Conservation (phyloP, 2,888 invertebrate species). For the Tetheella fluctuosa region DNA sequence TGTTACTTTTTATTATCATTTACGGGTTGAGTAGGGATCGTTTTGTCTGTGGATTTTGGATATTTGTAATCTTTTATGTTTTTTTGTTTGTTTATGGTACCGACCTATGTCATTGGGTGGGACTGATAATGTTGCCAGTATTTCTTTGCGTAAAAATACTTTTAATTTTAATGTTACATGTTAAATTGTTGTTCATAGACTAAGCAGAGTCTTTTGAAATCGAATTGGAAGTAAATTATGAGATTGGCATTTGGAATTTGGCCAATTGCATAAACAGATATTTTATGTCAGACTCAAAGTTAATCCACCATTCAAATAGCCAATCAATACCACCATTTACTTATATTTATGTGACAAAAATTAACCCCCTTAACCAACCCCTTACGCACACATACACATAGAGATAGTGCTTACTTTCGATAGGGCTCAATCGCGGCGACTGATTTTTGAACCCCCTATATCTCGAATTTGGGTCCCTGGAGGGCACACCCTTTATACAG, state of each 20-base stretch:
- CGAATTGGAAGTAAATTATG: no score
- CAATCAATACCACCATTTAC: conserved; percentile 26
- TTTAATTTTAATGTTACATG: no score
- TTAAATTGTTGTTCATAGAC: no score
- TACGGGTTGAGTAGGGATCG: conserved; percentile 59
- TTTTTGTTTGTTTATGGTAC: conserved; percentile 10
- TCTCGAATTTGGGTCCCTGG: conserved; percentile 69
- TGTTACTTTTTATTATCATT: conserved; percentile 63
- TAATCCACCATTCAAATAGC: conserved; percentile 20
- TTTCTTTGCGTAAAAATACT: no score
- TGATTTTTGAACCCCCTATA: conserved; percentile 72
- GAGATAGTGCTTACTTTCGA: conserved; percentile 22
- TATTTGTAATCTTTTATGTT: conserved; percentile 29
- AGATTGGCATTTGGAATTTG: no score
- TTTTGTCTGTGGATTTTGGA: conserved; percentile 45
- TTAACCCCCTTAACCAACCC: conserved; percentile 44
- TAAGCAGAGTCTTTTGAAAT: no score
- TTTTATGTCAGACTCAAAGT: neutral
- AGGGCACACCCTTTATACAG: conserved; percentile 62
- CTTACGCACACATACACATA: conserved; percentile 28
- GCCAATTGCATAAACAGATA: no score
- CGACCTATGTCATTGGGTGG: neutral
- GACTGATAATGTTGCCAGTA: neutral
- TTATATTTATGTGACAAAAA: conserved; percentile 27
- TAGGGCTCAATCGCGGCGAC: conserved; percentile 34